These are phyloP conservation scores for Microctenopoma stevenorrisi DNA, from an alignment of 2,797 vertebrate genomes.

Conservation along the genomic window DNA sequence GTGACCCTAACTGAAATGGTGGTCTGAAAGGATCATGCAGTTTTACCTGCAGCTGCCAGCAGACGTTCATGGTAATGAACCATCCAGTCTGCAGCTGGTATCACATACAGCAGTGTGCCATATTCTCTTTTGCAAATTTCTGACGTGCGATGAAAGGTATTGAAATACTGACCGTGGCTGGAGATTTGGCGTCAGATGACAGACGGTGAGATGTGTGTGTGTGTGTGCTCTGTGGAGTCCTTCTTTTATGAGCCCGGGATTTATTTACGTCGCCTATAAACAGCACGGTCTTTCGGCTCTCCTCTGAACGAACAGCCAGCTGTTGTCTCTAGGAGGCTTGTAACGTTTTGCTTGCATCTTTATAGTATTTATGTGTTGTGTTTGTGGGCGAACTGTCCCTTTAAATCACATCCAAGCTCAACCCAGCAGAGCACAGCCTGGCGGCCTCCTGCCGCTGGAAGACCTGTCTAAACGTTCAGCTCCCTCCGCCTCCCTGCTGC, in stretches of 20 bases:
- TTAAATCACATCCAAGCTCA: constrained; percentile 52
- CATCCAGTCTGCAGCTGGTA: constrained; percentile 9
- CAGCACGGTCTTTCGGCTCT: constrained; percentile 1
- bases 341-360: constrained; percentile 19
- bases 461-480: constrained; percentile 63
- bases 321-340: constrained; percentile 24
- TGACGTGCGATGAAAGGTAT: constrained; percentile 42
- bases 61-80: no score
- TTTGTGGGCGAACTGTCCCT: constrained; percentile 49
- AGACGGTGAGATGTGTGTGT: constrained; percentile 41
- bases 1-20: constrained; percentile 17
- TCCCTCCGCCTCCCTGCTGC: constrained; percentile 45
- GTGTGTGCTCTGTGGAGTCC: constrained; percentile 22
- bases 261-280: constrained; percentile 54
- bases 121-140: constrained; percentile 30
- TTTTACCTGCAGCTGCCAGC: constrained; percentile 31
- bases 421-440: constrained; percentile 41
- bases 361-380: constrained; percentile 16
- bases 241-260: constrained; percentile 43
- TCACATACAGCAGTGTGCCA: neutral
- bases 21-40: constrained; percentile 13
- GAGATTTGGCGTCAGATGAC: constrained; percentile 74
- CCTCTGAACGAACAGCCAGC: neutral
- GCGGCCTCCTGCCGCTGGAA: constrained; percentile 34
- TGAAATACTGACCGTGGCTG: constrained; percentile 67